These are phyloP conservation scores for Lacerta agilis DNA, from an alignment of 2,797 vertebrate genomes.

Conservation along the genomic window DNA sequence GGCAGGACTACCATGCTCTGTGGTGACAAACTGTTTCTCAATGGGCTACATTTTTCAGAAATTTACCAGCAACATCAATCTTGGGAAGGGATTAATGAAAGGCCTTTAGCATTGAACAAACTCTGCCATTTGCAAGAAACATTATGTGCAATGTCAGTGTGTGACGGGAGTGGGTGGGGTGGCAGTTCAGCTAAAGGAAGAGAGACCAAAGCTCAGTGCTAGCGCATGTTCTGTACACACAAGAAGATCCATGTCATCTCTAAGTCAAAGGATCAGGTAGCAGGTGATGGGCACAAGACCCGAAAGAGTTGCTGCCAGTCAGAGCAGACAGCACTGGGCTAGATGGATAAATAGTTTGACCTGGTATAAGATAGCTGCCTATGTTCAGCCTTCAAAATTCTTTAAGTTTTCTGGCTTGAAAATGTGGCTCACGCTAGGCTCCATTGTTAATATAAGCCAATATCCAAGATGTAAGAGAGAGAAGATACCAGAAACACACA, in stretches of 20 bases:
- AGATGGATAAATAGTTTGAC: too few relatives aligned
- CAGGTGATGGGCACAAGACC: too few relatives aligned
- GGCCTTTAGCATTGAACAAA: not conserved
- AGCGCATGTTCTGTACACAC: not conserved
- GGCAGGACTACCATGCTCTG: not conserved
- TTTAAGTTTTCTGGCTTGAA: not conserved
- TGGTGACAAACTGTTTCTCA: not conserved
- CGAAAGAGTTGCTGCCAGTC: too few relatives aligned
- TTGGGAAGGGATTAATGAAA: not conserved
- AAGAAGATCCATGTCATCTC: too few relatives aligned
- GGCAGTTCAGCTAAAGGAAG: too few relatives aligned
- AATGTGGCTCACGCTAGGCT: not conserved
- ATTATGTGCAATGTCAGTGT: too few relatives aligned
- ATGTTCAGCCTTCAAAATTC: not conserved
- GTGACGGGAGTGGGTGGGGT: too few relatives aligned
- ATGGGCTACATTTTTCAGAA: not conserved
- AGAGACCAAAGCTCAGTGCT: not conserved
- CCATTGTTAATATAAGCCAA: not conserved
- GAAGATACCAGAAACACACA: too few relatives aligned
- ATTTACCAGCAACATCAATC: not conserved
- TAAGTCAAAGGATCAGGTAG: too few relatives aligned
- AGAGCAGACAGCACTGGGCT: too few relatives aligned
- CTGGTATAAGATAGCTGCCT: too few relatives aligned
- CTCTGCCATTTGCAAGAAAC: not conserved
- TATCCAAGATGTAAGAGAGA: too few relatives aligned